A percentile compares a stretch with the other conserved stretches of the same genome.
These are phyloP conservation scores for Bradynema listronoti DNA, from an alignment of 1,140 invertebrate genomes.

Conservation along the genomic window DNA sequence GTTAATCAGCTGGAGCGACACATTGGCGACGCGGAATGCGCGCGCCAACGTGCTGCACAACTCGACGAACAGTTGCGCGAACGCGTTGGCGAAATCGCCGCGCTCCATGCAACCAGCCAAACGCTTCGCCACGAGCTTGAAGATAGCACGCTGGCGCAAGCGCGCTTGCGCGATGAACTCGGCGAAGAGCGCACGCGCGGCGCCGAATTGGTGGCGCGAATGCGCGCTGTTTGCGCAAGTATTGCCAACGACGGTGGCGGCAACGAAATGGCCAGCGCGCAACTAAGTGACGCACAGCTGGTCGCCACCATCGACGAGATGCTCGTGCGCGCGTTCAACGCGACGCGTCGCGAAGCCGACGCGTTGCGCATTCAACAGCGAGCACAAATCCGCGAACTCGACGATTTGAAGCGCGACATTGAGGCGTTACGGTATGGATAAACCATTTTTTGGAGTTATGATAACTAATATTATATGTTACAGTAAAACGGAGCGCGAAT, in stretches of 20 bases:
- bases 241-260: slow-evolving; percentile 13
- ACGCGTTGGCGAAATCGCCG: no score
- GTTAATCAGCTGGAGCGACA: slow-evolving; percentile 6
- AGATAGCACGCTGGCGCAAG: slow-evolving; percentile 17
- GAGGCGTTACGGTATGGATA: slow-evolving; percentile 14
- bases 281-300: slow-evolving; percentile 18
- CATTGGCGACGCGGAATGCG: no score
- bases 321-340: slow-evolving; percentile 32
- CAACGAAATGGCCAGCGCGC: slow-evolving; percentile 5
- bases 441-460: background rate
- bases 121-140: no score
- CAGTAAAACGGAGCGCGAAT: slow-evolving; percentile 27
- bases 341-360: slow-evolving; percentile 35
- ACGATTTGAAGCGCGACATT: slow-evolving; percentile 35
- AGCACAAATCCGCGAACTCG: slow-evolving; percentile 39
- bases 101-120: no score
- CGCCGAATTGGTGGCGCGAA: slow-evolving; percentile 27
- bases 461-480: background rate
- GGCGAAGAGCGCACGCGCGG: slow-evolving; percentile 23
- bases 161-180: slow-evolving; percentile 33
- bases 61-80: no score
- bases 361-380: slow-evolving; percentile 38
- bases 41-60: no score
- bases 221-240: slow-evolving; percentile 26
- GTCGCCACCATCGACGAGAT: slow-evolving; percentile 38